Evolutionary conservation across 2,797 vertebrate genomes (phyloP).

Genomic region (Podargus strigoides): DNA sequence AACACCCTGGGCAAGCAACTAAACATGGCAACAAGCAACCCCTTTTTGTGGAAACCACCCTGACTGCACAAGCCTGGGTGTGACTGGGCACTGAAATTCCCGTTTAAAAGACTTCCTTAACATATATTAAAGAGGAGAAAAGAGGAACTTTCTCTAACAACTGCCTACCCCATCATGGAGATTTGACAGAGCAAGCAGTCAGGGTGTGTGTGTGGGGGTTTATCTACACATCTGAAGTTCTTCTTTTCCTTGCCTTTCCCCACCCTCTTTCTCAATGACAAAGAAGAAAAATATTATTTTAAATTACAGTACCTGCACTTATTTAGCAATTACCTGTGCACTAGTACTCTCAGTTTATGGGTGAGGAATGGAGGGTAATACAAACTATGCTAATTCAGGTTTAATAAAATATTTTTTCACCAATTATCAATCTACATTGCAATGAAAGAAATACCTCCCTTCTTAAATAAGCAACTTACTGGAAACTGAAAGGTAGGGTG

Average conservation of each 20-base stretch:
- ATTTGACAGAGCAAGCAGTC: background rate
- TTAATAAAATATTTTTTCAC: too few relatives aligned
- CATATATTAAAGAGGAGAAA: background rate
- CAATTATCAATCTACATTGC: background rate
- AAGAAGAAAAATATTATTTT: background rate
- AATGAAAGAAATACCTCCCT: background rate
- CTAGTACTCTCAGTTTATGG: background rate
- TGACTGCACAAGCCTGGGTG: background rate
- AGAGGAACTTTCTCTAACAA: background rate
- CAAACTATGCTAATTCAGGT: background rate
- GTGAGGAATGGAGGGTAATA: background rate
- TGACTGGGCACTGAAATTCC: background rate
- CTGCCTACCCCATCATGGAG: background rate
- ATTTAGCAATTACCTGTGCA: background rate
- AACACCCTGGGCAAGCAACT: background rate
- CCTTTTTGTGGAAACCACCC: background rate
- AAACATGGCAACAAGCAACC: background rate
- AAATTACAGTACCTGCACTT: background rate
- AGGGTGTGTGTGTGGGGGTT: background rate
- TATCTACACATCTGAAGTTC: background rate
- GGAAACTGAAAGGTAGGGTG: constrained; percentile 80
- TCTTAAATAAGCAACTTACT: constrained; percentile 66
- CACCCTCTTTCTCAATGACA: background rate
- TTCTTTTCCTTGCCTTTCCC: background rate
- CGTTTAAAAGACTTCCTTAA: background rate